phyloP scores from a whole-genome alignment of 2,797 vertebrate species.

The Acanthis flammea region DNA sequence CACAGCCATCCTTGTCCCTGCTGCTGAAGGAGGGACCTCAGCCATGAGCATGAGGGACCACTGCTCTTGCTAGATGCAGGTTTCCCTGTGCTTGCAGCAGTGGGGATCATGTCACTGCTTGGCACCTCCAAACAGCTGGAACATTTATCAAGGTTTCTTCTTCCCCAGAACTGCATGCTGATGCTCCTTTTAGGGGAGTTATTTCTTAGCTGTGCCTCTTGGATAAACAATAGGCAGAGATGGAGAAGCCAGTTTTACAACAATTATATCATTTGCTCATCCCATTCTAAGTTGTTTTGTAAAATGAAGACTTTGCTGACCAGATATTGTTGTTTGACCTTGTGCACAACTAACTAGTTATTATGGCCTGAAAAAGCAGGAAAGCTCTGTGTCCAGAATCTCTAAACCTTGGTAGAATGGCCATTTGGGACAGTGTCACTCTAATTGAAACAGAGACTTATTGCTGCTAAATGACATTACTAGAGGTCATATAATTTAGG shows the following conservation, averaged over 20 bases:
- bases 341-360: slow-evolving; percentile 17
- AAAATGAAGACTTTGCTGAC: neutral
- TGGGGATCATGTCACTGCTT: rapidly evolving
- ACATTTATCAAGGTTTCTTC: neutral
- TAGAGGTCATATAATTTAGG: neutral
- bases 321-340: neutral
- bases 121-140: neutral
- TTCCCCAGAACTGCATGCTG: neutral
- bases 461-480: slow-evolving; percentile 10
- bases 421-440: neutral
- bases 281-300: neutral
- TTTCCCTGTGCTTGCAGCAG: neutral
- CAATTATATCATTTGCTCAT: neutral
- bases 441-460: slow-evolving; percentile 3
- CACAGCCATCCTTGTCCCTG: neutral
- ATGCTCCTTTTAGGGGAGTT: neutral
- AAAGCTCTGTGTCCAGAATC: neutral
- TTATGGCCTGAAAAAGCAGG: neutral
- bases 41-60: rapidly evolving
- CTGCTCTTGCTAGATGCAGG: neutral
- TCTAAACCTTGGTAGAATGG: slow-evolving; percentile 14
- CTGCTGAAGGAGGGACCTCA: neutral
- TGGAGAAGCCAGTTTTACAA: neutral
- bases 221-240: neutral
- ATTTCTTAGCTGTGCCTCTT: neutral